Evolutionary conservation across 2,797 vertebrate species (phyloP).

Genomic region (Muscicapa striata): DNA sequence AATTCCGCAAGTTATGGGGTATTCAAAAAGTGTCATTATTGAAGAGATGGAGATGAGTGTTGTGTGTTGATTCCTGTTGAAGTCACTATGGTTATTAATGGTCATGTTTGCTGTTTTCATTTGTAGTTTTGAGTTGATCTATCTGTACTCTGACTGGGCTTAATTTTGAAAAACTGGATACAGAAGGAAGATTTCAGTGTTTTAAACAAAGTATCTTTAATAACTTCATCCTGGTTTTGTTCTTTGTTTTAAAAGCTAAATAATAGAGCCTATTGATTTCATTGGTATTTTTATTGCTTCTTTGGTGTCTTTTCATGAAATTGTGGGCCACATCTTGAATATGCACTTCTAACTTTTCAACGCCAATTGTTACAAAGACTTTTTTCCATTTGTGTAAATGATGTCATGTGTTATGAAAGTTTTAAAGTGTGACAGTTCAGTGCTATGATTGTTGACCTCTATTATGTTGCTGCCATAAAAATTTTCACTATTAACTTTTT

Average conservation of each 20-base stretch:
- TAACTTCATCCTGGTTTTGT: not conserved
- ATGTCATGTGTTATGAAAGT: slow-evolving; percentile 76
- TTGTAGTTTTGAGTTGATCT: not conserved
- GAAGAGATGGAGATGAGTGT: not conserved
- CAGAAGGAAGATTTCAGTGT: not conserved
- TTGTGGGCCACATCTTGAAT: slow-evolving; percentile 73
- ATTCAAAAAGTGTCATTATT: not conserved
- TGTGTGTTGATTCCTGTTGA: not conserved
- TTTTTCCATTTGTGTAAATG: slow-evolving; percentile 75
- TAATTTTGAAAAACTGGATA: not conserved
- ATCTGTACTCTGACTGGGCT: not conserved
- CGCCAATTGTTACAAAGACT: slow-evolving; percentile 77
- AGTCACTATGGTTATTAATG: not conserved
- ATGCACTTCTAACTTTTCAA: slow-evolving; percentile 74
- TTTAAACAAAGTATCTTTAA: not conserved
- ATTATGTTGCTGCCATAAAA: slow-evolving; percentile 18
- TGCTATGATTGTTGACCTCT: slow-evolving; percentile 30
- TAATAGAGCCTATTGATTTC: slow-evolving; percentile 28
- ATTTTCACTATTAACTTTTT: slow-evolving; percentile 31
- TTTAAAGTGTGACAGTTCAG: slow-evolving; percentile 60
- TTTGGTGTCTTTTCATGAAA: slow-evolving; percentile 68
- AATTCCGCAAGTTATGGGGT: not conserved
- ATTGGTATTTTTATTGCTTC: slow-evolving; percentile 58
- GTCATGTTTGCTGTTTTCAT: not conserved
- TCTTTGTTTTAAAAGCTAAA: slow-evolving; percentile 2